Base-by-base conservation (phyloP, 2,888 invertebrate species). In the Euclidia mi region DNA sequence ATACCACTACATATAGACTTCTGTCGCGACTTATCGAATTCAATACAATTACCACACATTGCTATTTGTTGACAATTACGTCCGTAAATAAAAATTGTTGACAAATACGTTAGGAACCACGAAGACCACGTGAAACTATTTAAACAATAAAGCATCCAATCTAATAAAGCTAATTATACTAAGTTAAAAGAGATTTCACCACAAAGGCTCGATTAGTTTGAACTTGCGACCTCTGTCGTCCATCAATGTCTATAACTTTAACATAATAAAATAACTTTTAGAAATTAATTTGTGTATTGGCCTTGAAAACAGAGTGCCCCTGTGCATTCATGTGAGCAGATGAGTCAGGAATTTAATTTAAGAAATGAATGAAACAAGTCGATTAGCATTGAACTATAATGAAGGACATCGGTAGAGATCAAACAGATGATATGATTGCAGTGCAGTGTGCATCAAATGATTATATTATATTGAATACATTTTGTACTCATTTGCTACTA, bases 291-390 rank as follows among this genome's bases (percentile, higher is more conserved):
- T 25, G 6, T 29, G 15, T 38, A 14, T 35, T 20, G 64, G 12
- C 44, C 46, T 67, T 63, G 63, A 47, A 44, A 47, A 40, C 38
- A 47, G 43, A 40, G 9, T 46, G 29, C 35, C 28, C 52, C 52
- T 31, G 2, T 38, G 28, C n/a, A 47, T 20, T 37, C 35, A 51
- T 31, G 37, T 12, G 3, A 17, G 32, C 17, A 17, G 37, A 59
- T 67, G 51, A 67, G 20, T 55, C 68, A 50, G 20, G 9, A 11
- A 0, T 48, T 58, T 63, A 61, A 57, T 57, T 61, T 47, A 43
- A 47, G 49, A 57, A 47, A 60, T 59, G 49, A 41, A 52, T 62
- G 20, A 43, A 49, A 35, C 17, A 44, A 31, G n/a, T 0, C 15
- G 31, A n/a, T 25, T 29, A 11, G n/a, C 11, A 6, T 3, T 40